Conservation (phyloP, 2,113 vertebrate genomes). For the Cacatua alba region DNA sequence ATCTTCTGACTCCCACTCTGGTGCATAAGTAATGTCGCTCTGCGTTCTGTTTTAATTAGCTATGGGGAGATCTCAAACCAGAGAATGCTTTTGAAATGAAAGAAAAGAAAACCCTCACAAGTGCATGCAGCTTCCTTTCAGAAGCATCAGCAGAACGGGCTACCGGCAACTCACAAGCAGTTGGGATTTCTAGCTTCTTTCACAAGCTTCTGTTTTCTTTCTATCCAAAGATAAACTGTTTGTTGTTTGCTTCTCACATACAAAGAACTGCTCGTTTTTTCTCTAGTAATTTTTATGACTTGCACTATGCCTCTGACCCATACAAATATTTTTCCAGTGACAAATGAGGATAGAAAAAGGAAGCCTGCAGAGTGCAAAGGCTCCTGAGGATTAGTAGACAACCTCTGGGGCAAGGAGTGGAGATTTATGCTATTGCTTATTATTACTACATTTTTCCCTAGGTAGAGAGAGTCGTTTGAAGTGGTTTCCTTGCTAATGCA, state of each 20-base stretch:
- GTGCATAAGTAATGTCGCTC: constrained; percentile 31
- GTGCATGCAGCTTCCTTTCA: neutral
- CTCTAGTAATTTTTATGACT: neutral
- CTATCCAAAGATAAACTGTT: neutral
- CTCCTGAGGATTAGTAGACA: constrained; percentile 56
- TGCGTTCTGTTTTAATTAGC: constrained; percentile 58
- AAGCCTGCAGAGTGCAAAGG: constrained; percentile 64
- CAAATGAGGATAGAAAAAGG: constrained; percentile 61
- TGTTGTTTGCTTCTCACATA: neutral
- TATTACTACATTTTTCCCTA: constrained; percentile 67
- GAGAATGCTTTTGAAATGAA: constrained; percentile 35
- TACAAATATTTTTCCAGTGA: constrained; percentile 60
- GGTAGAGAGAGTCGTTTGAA: constrained; percentile 64
- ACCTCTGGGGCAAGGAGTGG: constrained; percentile 69
- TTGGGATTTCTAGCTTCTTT: neutral
- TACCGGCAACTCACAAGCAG: neutral
- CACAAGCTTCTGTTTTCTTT: neutral
- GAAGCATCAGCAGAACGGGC: neutral
- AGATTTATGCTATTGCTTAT: constrained; percentile 64
- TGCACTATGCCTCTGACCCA: constrained; percentile 13
- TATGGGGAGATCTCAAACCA: constrained; percentile 16
- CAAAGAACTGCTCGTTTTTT: constrained; percentile 18
- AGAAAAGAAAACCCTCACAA: neutral
- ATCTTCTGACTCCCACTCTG: constrained; percentile 62
- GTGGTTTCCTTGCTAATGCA: constrained; percentile 67